Evolutionary conservation across 2,888 invertebrate species (phyloP), one percentile per base, ranked within the genome.

Genomic region (Fragum whitleyi): DNA sequence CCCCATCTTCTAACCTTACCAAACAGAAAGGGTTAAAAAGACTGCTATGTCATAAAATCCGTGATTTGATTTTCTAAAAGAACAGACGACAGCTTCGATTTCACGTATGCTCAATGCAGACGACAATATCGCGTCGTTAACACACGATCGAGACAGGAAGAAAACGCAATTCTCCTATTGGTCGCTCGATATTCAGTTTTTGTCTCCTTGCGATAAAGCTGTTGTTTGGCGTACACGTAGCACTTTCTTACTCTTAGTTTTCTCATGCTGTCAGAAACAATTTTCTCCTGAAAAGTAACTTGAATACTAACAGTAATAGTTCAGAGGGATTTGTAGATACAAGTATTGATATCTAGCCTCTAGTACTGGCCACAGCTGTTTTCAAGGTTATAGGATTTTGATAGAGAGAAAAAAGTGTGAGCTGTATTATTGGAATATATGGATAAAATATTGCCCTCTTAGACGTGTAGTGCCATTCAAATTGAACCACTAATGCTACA

Each of bases 71-170:
- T 57, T 57, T 55, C 47, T 14, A 42, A 65, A 16, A 36, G 11
- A 65, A 26, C 65, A 65, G 42, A 65, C 47, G 65, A 65, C 65
- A 42, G 65, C 36, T 65, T 65, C 65, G 65, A 65, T 65, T 65
- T 47, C 42, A 9, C 65, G 65, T 65, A 42, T 65, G 65, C 42
- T 61, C 19, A 29, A 29, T 65, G 65, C 65, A 42, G 65, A 65
- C 65, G 65, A 42, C 65, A 65, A 19, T 42, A 14, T 42, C 26
- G 21, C 23, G 23, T 65, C 21, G 65, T 39, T 42, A 65, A 65
- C 42, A 65, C 65, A 65, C 65, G 29, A 23, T 36, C 36, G 42
- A 65, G 19, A 42, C 65, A 36, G 36, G 65, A 36, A 65, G 65
- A 23, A 65, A 65, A 65, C 26, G 65, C 32, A 21, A 65, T 42